A percentile compares a stretch with the other conserved stretches of the same genome.
These are phyloP conservation scores for Mechanitis messenoides DNA, from an alignment of 2,888 invertebrate species.

Conservation along the genomic window DNA sequence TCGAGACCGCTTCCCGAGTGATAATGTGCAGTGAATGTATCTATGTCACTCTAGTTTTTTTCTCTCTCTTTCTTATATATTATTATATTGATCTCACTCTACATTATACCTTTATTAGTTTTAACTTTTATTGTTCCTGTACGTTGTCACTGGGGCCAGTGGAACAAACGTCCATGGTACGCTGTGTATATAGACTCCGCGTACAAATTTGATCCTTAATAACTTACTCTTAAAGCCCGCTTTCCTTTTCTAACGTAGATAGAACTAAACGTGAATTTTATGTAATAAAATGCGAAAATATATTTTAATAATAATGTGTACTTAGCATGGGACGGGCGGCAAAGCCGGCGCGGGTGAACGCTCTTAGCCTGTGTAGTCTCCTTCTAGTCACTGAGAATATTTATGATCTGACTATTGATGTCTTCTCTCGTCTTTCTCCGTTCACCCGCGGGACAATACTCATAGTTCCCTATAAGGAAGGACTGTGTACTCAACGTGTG, in stretches of 20 bases:
- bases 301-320: constrained; percentile 77
- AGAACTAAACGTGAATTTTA: constrained; percentile 76
- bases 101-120: constrained; percentile 36
- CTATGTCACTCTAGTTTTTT: constrained; percentile 19
- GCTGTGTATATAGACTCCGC: constrained; percentile 75
- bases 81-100: constrained; percentile 53
- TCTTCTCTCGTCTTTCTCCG: constrained; percentile 37
- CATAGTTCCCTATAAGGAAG: constrained; percentile 52
- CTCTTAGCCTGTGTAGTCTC: constrained; percentile 40
- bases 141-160: constrained; percentile 49
- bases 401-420: constrained; percentile 27
- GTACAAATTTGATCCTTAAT: constrained; percentile 72
- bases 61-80: constrained; percentile 31
- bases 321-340: constrained; percentile 72
- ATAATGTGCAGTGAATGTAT: constrained; percentile 40
- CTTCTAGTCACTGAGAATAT: constrained; percentile 37
- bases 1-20: constrained; percentile 57
- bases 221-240: constrained; percentile 68
- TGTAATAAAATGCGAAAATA: constrained; percentile 76
- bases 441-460: constrained; percentile 71
- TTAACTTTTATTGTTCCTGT: constrained; percentile 43
- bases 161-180: constrained; percentile 75
- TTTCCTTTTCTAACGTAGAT: constrained; percentile 75
- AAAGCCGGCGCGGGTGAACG: constrained; percentile 72
- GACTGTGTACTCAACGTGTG: constrained; percentile 66